Evolutionary conservation across 2,888 invertebrate species (phyloP).

Genomic region (Acrocera orbiculus): DNA sequence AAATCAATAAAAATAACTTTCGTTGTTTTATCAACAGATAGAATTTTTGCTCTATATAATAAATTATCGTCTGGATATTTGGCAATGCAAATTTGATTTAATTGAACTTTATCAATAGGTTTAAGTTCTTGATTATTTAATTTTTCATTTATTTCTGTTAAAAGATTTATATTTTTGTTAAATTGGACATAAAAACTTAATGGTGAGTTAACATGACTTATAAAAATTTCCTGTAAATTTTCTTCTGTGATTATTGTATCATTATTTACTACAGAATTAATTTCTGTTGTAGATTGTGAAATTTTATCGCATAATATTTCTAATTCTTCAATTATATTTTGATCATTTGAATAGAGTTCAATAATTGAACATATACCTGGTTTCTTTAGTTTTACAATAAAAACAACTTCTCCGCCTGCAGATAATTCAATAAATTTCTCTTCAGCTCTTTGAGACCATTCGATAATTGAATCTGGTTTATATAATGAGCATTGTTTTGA

Average conservation of each 20-base stretch:
- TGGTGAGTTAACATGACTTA: conserved; percentile 48
- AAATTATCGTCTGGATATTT: conserved; percentile 63
- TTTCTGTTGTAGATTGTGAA: conserved; percentile 11
- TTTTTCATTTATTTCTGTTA: conserved; percentile 24
- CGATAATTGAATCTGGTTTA: conserved; percentile 37
- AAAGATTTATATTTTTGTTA: conserved; percentile 29
- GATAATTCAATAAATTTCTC: conserved; percentile 47
- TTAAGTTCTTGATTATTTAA: conserved; percentile 21
- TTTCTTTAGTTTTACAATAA: conserved; percentile 46
- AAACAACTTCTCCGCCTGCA: conserved; percentile 50
- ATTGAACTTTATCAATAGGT: conserved; percentile 13
- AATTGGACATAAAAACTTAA: conserved; percentile 57
- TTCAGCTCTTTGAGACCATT: conserved; percentile 49
- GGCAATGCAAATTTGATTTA: conserved; percentile 49
- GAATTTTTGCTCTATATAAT: conserved; percentile 81
- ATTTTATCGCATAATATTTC: conserved; percentile 34
- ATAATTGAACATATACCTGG: conserved; percentile 48
- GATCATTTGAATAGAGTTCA: conserved; percentile 40
- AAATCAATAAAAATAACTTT: too few relatives aligned
- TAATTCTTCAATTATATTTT: conserved; percentile 44
- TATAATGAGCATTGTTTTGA: conserved; percentile 44
- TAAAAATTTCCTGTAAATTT: conserved; percentile 37
- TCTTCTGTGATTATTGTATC: conserved; percentile 20
- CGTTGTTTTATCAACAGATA: too few relatives aligned
- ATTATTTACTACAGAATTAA: conserved; percentile 5